Percentiles rank a stretch among this genome's conserved stretches.
Evolutionary conservation across 2,888 invertebrate genomes (phyloP).

Genomic region (Anagyrus pseudococci): DNA sequence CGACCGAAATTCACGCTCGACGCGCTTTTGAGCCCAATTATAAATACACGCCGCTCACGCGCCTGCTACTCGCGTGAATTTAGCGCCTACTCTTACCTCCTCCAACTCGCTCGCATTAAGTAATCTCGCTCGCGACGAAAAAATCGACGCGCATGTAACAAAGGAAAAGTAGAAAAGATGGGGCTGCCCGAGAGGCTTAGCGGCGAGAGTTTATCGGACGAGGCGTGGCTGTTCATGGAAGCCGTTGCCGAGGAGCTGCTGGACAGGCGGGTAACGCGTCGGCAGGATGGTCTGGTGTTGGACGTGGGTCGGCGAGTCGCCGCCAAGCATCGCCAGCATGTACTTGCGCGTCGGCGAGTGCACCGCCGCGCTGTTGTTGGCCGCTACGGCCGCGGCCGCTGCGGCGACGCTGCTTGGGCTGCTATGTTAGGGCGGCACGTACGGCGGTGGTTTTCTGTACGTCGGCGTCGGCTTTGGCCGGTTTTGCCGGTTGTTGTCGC

Average conservation of each 20-base stretch:
- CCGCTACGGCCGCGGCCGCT: slow-evolving; percentile 15
- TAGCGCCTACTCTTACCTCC: not conserved
- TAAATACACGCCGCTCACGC: slow-evolving; percentile 22
- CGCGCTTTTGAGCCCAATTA: slow-evolving; percentile 17
- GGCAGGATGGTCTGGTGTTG: slow-evolving; percentile 24
- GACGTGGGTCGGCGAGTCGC: slow-evolving; percentile 54
- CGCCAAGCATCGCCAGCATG: slow-evolving; percentile 57
- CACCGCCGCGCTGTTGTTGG: slow-evolving; percentile 40
- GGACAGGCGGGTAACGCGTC: slow-evolving; percentile 24
- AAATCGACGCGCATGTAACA: not conserved
- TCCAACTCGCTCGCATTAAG: slow-evolving; percentile 15
- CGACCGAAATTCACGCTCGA: slow-evolving; percentile 4
- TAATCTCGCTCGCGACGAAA: slow-evolving; percentile 22
- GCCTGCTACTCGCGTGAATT: slow-evolving; percentile 2
- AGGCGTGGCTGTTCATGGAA: slow-evolving; percentile 36
- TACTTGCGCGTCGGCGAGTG: slow-evolving; percentile 59
- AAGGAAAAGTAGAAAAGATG: not conserved
- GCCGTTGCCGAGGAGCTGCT: slow-evolving; percentile 31
- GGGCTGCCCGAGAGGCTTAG: not conserved
- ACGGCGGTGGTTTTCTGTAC: slow-evolving; percentile 95
- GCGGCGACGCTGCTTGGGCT: slow-evolving; percentile 22
- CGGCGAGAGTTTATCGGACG: slow-evolving; percentile 31
- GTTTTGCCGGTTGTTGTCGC: slow-evolving; percentile 76
- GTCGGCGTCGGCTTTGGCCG: slow-evolving; percentile 87
- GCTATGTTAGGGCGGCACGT: slow-evolving; percentile 90